Base-by-base conservation (phyloP, 2,888 invertebrate genomes). In the Harpagoxenus sublaevis region DNA sequence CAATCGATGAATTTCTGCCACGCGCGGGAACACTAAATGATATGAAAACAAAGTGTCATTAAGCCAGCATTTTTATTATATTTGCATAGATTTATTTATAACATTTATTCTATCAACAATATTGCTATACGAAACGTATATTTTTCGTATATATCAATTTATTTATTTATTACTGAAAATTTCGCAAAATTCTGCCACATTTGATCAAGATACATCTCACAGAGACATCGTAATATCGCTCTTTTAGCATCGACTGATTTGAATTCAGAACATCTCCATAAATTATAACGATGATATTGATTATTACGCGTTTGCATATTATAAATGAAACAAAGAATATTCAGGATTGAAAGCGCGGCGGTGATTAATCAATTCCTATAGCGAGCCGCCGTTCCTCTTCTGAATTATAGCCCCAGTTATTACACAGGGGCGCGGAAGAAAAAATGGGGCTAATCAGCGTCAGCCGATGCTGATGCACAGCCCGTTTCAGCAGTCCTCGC, bases 381-480 rank as follows among this genome's bases (percentile, higher is more conserved):
- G 23, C 35, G 35, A 10, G 15, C 57, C 6, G 55, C 57, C 78
- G 60, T 51, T n/a, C 48, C 23, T 35, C 35, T 45, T 45, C 35
- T 60, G 60, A 71, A 81, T 81, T 81, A 71, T 71, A 39, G 45
- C 23, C 51, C 18, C 18, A 3, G 48, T 81, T 81, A 81, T 81
- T 81, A 71, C 79, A 10, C 45, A 31, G 48, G 31, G 8, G 18
- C n/a, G 55, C 9, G 15, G 57, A 23, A 10, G 53, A 48, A 60
- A 75, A 71, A 78, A 48, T 23, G 71, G 48, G 2, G 1, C 60
- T 70, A 81, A 81, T 81, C 71, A 71, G 79, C 71, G 71, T 71
- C 79, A 79, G 79, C 48, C 55, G 66, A 66, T 66, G 55, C 65
- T 23, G 66, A 65, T 23, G 57, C 45, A 57, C 23, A 6, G n/a